Percentiles rank a stretch among this genome's conserved stretches.
Conservation (phyloP, 2,888 invertebrate species). For the Opisthograptis luteolata region DNA sequence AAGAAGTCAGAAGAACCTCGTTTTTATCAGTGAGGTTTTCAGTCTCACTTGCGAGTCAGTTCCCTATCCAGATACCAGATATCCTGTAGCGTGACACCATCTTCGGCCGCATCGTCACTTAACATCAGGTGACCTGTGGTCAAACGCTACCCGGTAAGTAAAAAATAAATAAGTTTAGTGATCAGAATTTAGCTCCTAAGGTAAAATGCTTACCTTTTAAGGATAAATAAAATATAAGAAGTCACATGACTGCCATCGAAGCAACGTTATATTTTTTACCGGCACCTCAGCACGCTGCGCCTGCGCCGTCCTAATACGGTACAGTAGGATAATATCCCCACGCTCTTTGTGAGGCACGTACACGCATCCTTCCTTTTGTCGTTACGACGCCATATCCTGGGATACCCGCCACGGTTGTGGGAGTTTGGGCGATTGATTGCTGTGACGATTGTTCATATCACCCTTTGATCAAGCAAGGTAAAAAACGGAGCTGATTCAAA, state of each 20-base stretch:
- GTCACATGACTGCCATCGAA: slow-evolving; percentile 31
- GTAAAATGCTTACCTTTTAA: too few species aligned
- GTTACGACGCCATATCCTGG: slow-evolving; percentile 36
- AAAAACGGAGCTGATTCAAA: too few species aligned
- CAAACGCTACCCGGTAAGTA: too few species aligned
- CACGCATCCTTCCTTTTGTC: slow-evolving; percentile 76
- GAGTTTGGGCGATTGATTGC: slow-evolving; percentile 9
- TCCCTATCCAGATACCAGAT: too few species aligned
- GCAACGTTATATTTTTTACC: slow-evolving; percentile 41
- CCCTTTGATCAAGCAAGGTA: slow-evolving; percentile 3
- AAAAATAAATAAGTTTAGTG: too few species aligned
- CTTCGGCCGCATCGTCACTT: too few species aligned
- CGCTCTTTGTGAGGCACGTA: slow-evolving; percentile 77
- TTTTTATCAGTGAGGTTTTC: too few species aligned
- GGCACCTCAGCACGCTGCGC: slow-evolving; percentile 46
- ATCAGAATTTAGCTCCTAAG: too few species aligned
- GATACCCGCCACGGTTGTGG: slow-evolving; percentile 30
- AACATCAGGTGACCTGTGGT: too few species aligned
- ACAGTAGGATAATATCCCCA: slow-evolving; percentile 69
- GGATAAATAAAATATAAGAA: slow-evolving; percentile 34
- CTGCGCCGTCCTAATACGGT: slow-evolving; percentile 66
- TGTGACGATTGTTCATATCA: slow-evolving; percentile 10
- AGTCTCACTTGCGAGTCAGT: too few species aligned
- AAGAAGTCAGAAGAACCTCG: too few species aligned
- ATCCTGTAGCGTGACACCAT: too few species aligned